A percentile compares a stretch with the other conserved stretches of the same genome.
Conservation (phyloP, 2,797 vertebrate genomes). For the Danio tinwini region DNA sequence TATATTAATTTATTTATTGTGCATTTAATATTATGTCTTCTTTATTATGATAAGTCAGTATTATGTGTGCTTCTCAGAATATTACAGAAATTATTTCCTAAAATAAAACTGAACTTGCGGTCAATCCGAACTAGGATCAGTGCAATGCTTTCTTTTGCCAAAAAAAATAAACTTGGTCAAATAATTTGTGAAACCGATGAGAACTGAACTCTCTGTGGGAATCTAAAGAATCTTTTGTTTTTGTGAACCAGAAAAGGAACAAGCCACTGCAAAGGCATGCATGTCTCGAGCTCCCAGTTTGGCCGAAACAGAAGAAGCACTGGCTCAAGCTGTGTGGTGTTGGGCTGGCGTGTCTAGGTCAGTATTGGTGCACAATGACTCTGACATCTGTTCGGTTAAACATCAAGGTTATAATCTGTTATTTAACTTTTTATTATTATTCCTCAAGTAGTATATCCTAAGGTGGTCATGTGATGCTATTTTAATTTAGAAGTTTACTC, state of each 20-base stretch:
- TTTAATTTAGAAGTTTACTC: too few species aligned
- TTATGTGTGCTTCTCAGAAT: not conserved
- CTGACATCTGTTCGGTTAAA: too few species aligned
- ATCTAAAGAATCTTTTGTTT: slow-evolving; percentile 17
- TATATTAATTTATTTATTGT: too few species aligned
- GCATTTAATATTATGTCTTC: too few species aligned
- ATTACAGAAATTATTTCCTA: not conserved
- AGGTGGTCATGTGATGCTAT: too few species aligned
- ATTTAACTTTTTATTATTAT: too few species aligned
- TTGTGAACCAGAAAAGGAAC: slow-evolving; percentile 70
- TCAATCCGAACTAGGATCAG: not conserved
- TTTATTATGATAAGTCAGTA: too few species aligned
- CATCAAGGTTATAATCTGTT: too few species aligned
- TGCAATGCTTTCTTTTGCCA: slow-evolving; percentile 1
- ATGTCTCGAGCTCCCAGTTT: slow-evolving; percentile 72
- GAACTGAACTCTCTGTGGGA: slow-evolving; percentile 27
- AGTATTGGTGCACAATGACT: slow-evolving; percentile 10
- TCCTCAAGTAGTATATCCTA: too few species aligned
- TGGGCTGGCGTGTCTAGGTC: slow-evolving; percentile 88
- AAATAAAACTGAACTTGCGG: slow-evolving; percentile 6
- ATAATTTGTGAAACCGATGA: not conserved
- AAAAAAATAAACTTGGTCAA: slow-evolving; percentile 6
- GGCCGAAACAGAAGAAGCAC: slow-evolving; percentile 84
- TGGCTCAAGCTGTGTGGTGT: slow-evolving; percentile 90
- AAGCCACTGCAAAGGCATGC: slow-evolving; percentile 33